Evolutionary conservation across 2,797 vertebrate species (phyloP).

Genomic region (Sebastiscus tertius): DNA sequence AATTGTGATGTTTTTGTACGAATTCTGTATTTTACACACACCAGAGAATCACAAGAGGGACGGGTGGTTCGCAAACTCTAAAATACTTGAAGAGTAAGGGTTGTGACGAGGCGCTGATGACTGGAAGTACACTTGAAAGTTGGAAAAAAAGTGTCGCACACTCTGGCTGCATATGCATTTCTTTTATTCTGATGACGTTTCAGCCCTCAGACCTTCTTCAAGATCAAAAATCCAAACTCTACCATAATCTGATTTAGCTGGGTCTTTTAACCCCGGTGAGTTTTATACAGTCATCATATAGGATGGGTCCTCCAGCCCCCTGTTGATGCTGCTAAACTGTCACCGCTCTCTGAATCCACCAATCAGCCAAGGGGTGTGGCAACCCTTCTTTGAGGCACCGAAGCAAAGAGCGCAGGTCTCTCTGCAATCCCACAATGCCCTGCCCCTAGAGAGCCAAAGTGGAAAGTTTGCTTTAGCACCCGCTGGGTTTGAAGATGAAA

Average conservation of each 20-base stretch:
- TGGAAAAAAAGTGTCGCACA: background rate
- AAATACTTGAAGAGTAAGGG: too few relatives aligned
- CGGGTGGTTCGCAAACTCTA: background rate
- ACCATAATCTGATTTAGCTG: background rate
- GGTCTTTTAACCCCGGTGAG: background rate
- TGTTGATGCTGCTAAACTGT: constrained; percentile 50
- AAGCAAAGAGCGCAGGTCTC: constrained; percentile 53
- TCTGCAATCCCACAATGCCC: constrained; percentile 65
- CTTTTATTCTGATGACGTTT: background rate
- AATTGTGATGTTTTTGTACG: constrained; percentile 5
- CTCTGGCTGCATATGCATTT: background rate
- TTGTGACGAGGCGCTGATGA: background rate
- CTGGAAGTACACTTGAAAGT: background rate
- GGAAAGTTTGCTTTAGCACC: constrained; percentile 85
- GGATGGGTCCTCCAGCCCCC: constrained; percentile 30
- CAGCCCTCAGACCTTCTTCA: background rate
- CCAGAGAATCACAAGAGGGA: background rate
- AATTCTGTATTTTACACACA: background rate
- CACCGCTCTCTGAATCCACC: constrained; percentile 48
- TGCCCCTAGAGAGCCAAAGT: constrained; percentile 77
- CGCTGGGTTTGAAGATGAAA: constrained; percentile 82
- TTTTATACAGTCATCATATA: constrained; percentile 44
- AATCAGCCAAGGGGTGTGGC: constrained; percentile 60
- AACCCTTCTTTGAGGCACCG: constrained; percentile 52
- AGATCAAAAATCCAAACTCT: background rate